These are phyloP conservation scores for Empidonax alnorum DNA, from an alignment of 2,113 vertebrate genomes.

Conservation along the genomic window DNA sequence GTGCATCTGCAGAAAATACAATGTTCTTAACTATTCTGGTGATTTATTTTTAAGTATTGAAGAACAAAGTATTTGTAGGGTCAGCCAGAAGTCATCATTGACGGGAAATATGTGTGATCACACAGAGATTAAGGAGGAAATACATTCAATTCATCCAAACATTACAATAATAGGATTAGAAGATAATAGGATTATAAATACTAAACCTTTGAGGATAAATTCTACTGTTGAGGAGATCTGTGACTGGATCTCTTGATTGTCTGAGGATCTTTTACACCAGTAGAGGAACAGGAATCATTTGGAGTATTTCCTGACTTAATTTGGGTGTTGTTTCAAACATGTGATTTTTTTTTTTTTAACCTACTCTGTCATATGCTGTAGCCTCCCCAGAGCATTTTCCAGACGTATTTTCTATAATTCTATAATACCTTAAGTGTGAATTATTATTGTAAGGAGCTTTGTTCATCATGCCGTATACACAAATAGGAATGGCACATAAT, in stretches of 20 bases:
- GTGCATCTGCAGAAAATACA: constrained; percentile 25
- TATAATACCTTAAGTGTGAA: neutral
- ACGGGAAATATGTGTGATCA: constrained; percentile 74
- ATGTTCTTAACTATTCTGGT: neutral
- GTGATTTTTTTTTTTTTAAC: neutral
- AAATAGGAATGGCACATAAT: neutral
- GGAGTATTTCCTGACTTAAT: neutral
- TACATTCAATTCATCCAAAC: constrained; percentile 88
- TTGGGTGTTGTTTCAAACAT: neutral
- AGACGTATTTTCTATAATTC: neutral
- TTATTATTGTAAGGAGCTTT: constrained; percentile 15
- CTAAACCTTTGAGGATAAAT: constrained; percentile 70
- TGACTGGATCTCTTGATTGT: constrained; percentile 38
- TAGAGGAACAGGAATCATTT: neutral
- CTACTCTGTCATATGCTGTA: neutral
- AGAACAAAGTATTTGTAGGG: constrained; percentile 80
- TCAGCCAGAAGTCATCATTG: constrained; percentile 85
- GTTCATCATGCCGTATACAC: neutral
- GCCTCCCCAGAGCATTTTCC: neutral
- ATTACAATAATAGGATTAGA: constrained; percentile 92
- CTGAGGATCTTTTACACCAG: neutral
- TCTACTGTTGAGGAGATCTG: constrained; percentile 35
- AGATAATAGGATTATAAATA: constrained; percentile 80
- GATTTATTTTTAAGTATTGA: constrained; percentile 56
- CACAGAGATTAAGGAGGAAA: constrained; percentile 86